phyloP scores from a whole-genome alignment of 2,797 vertebrate species.

The Oryzias dopingdopingensis region DNA sequence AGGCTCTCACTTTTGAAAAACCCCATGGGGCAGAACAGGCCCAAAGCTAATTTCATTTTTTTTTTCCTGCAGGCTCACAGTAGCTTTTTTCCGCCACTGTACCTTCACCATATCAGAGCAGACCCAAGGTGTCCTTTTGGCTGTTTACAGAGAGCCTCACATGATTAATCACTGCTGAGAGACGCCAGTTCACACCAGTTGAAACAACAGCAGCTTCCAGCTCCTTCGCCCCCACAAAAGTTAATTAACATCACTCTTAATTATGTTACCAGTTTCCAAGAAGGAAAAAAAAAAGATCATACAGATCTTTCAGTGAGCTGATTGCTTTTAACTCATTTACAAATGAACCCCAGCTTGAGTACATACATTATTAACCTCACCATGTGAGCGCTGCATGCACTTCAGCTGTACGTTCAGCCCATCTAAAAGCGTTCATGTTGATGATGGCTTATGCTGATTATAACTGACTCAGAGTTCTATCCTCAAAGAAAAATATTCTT shows the following conservation, averaged over 20 bases:
- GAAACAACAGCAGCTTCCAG: slow-evolving; percentile 61
- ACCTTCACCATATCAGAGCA: slow-evolving; percentile 28
- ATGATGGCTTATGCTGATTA: no score
- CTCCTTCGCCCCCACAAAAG: slow-evolving; percentile 71
- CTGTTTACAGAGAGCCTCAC: slow-evolving; percentile 53
- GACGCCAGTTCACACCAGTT: slow-evolving; percentile 58
- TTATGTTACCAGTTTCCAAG: slow-evolving; percentile 57
- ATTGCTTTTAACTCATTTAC: slow-evolving; percentile 30
- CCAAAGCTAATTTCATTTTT: slow-evolving; percentile 38
- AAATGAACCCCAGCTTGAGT: slow-evolving; percentile 11
- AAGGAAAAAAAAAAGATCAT: slow-evolving; percentile 49
- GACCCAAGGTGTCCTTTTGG: slow-evolving; percentile 68
- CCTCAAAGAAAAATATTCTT: no score
- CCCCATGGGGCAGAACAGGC: slow-evolving; percentile 43
- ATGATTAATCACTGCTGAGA: slow-evolving; percentile 69
- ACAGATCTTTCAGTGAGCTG: slow-evolving; percentile 42
- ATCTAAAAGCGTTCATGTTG: no score
- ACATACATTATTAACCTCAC: slow-evolving; percentile 23
- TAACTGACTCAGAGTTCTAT: no score
- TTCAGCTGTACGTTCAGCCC: neutral
- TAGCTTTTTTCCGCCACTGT: slow-evolving; percentile 26
- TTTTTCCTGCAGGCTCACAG: slow-evolving; percentile 30
- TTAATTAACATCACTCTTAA: slow-evolving; percentile 68
- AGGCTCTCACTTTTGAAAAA: slow-evolving; percentile 43
- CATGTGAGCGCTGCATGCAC: neutral